Conservation (phyloP, 2,797 vertebrate genomes). For the Phalanger gymnotis region DNA sequence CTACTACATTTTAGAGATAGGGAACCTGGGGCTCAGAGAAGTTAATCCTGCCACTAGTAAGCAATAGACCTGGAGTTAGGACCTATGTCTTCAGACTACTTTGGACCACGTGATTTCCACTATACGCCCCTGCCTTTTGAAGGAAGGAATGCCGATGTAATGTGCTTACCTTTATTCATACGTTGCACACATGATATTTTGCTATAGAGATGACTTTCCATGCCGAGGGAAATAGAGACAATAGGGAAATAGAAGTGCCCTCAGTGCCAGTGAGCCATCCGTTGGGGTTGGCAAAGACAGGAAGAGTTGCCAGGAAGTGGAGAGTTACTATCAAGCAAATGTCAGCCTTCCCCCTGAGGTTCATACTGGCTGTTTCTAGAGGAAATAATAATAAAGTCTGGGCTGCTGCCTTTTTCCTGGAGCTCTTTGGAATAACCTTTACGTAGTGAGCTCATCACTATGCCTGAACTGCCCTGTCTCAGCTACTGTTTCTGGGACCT, state of each 20-base stretch:
- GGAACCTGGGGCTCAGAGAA: not conserved
- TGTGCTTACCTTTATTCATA: constrained; percentile 17
- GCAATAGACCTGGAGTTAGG: not conserved
- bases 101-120: not conserved
- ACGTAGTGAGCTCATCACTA: not conserved
- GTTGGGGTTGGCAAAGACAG: constrained; percentile 16
- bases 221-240: not conserved
- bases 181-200: not conserved
- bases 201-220: constrained; percentile 41
- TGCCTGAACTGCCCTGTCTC: not conserved
- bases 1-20: not conserved
- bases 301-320: not conserved
- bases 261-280: constrained; percentile 6
- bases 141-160: not conserved
- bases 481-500: not conserved
- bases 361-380: not conserved
- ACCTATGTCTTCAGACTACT: not conserved
- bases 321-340: not conserved
- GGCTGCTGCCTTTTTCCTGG: not conserved
- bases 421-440: constrained; percentile 1
- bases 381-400: not conserved
- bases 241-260: not conserved
- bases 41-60: not conserved
- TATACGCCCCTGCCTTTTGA: not conserved
- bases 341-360: not conserved